Base-by-base conservation (phyloP, 2,797 vertebrate species). In the Cottoperca gobio region DNA sequence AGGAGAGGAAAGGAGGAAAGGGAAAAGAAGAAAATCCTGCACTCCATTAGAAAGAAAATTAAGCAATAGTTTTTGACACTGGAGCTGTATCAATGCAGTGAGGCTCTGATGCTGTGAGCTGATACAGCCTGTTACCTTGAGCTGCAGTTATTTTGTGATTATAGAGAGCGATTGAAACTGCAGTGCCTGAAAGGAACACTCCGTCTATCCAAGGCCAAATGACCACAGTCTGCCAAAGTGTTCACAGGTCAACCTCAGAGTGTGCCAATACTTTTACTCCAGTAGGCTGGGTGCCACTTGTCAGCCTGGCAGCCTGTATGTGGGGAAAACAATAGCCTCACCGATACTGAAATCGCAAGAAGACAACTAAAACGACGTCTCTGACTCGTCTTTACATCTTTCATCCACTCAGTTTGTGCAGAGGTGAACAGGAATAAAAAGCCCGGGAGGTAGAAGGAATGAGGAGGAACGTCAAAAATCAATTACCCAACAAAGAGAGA, bases 191-290 rank as follows among this genome's bases (percentile, higher is more conserved):
- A 80, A 72, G 28, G 46, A 82, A 39, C 1, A 12, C 13, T 43
- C 43, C 6, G 60, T 78, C 78, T 43, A 19, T 50, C 39, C 14
- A 24, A 73, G 65, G 78, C 72, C 81, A 82, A 67, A 81, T 31
- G 64, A 73, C 77, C 78, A 62, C 49, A 0, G 39, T 43, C 58
- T 21, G 62, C 73, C 69, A 42, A 46, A 64, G 68, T 69, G 65
- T 58, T 65, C 46, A 54, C 66, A 35, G 70, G 81, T 73, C 78
- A 75, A n/a, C 48, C 43, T 60, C 21, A 37, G 33, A 35, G 39
- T 3, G 31, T 57, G 76, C 73, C 82, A 83, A 5, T n/a, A 70
- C 81, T 78, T 86, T 81, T 85, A 62, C 48, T 74, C 86, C 46
- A 85, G 63, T 76, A 19, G 81, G 83, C 63, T 19, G 16, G 40